These are phyloP conservation scores for Hemiscyllium ocellatum DNA, from an alignment of 2,113 vertebrate species.

Conservation along the genomic window DNA sequence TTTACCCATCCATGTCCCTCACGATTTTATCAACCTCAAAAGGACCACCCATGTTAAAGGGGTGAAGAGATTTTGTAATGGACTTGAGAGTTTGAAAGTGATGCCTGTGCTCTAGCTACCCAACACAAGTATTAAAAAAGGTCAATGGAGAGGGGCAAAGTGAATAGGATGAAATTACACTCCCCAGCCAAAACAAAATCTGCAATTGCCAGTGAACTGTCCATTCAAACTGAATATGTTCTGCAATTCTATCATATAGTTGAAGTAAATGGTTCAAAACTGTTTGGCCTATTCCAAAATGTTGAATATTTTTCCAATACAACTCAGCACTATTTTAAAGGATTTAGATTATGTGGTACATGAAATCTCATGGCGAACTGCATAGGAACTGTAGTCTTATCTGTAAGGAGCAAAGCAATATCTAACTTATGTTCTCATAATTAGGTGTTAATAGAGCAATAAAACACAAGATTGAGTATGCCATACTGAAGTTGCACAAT, in stretches of 20 bases:
- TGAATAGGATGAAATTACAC: background rate
- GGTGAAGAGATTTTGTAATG: background rate
- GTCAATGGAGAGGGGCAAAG: background rate
- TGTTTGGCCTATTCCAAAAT: background rate
- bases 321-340: background rate
- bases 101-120: background rate
- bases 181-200: no score
- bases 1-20: no score
- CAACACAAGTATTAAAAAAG: background rate
- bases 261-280: background rate
- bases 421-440: background rate
- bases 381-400: background rate
- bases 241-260: background rate
- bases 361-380: background rate
- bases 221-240: background rate
- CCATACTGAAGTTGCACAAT: background rate
- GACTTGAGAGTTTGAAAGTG: background rate
- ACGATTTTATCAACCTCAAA: no score
- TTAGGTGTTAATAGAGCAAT: background rate
- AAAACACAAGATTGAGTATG: background rate
- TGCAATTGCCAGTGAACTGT: background rate
- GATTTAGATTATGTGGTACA: background rate
- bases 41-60: background rate
- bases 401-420: background rate
- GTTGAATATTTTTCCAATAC: background rate